Evolutionary conservation across 2,797 vertebrate species (phyloP).

Genomic region (Platyrinchus mystaceus): DNA sequence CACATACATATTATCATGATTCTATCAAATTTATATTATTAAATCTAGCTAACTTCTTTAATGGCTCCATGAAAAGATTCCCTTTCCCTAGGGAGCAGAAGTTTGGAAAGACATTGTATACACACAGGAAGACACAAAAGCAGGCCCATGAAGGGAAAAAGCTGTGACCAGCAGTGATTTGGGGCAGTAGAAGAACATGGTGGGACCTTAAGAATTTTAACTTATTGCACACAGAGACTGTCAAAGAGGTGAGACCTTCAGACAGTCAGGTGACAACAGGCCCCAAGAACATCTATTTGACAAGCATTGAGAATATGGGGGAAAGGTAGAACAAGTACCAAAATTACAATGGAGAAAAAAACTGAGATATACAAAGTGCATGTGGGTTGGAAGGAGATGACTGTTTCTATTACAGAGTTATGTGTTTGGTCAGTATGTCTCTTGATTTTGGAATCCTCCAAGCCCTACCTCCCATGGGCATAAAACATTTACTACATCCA

Average conservation of each 20-base stretch:
- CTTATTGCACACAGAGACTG: background rate
- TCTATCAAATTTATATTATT: background rate
- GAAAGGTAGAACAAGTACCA: background rate
- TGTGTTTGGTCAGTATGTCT: background rate
- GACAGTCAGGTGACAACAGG: background rate
- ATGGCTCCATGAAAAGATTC: background rate
- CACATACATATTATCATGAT: background rate
- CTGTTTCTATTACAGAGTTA: background rate
- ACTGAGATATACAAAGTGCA: background rate
- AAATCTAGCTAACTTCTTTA: background rate
- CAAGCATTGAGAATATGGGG: background rate
- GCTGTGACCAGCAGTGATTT: background rate
- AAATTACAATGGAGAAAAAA: background rate
- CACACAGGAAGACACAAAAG: background rate
- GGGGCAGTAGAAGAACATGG: background rate
- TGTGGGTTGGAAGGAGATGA: background rate
- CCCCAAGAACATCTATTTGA: background rate
- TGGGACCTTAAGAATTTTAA: background rate
- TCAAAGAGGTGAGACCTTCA: background rate
- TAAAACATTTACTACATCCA: background rate
- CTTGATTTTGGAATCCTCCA: background rate
- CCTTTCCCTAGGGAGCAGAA: background rate
- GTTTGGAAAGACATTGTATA: background rate
- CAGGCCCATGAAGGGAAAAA: background rate
- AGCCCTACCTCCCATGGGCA: rapidly evolving